Evolutionary conservation across 2,888 invertebrate genomes (phyloP).

Genomic region (Tenthredo scrophulariae): DNA sequence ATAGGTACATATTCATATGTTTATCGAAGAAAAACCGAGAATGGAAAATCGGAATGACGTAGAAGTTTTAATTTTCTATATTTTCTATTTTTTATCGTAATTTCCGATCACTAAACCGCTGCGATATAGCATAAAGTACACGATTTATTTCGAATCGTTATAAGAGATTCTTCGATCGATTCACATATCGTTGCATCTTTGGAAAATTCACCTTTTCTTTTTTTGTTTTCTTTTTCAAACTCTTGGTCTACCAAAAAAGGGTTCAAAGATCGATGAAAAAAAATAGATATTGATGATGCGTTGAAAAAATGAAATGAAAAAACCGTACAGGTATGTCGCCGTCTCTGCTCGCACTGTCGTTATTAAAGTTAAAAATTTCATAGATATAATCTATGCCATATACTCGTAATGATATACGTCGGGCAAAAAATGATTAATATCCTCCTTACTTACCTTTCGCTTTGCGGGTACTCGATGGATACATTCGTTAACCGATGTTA

Average conservation of each 20-base stretch:
- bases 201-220: too few species aligned
- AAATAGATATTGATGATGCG: neutral
- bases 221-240: too few species aligned
- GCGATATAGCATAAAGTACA: neutral
- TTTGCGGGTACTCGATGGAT: neutral
- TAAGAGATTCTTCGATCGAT: neutral
- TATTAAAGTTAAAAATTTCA: neutral
- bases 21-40: neutral
- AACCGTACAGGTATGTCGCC: too few species aligned
- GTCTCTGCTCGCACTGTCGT: neutral
- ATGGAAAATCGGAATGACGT: neutral
- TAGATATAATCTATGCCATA: neutral
- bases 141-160: neutral
- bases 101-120: neutral
- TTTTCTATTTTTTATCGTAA: neutral
- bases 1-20: neutral
- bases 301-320: too few species aligned
- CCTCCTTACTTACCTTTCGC: neutral
- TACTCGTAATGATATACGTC: neutral
- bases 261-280: neutral
- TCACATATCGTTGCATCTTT: neutral
- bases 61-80: neutral
- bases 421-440: neutral
- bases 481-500: conserved; percentile 36
- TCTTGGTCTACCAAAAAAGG: neutral